Percentiles rank a stretch among this genome's conserved stretches.
These are phyloP conservation scores for Shinisaurus crocodilurus DNA, from an alignment of 2,113 vertebrate genomes.

Conservation along the genomic window DNA sequence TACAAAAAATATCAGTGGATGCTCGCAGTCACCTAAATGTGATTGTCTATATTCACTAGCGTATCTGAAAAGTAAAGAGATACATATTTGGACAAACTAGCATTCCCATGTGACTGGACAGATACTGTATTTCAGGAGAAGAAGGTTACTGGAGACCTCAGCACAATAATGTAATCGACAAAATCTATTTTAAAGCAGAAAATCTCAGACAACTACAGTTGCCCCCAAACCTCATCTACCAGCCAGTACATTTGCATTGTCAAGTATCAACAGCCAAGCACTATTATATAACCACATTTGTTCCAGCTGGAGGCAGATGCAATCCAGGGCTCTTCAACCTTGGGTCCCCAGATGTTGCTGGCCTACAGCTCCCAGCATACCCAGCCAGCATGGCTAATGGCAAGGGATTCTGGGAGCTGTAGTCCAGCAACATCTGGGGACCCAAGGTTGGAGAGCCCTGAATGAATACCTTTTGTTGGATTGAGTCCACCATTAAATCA, in stretches of 20 bases:
- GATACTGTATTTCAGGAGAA: neutral
- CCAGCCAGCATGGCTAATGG: no score
- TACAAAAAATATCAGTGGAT: neutral
- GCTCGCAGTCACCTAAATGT: neutral
- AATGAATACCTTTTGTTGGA: neutral
- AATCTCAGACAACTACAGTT: neutral
- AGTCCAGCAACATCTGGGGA: no score
- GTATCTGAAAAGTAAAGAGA: neutral
- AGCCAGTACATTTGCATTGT: neutral
- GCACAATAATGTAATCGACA: neutral
- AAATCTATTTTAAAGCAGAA: neutral
- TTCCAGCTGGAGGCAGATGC: neutral
- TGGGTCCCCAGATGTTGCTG: no score
- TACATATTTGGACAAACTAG: neutral
- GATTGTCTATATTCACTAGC: neutral
- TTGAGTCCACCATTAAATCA: neutral
- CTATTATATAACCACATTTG: neutral
- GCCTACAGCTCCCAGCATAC: no score
- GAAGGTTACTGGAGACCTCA: neutral
- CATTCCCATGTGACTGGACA: neutral
- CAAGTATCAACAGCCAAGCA: neutral
- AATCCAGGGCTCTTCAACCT: no score
- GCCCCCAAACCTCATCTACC: neutral
- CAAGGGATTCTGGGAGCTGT: no score
- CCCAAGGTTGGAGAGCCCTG: no score